phyloP scores from a whole-genome alignment of 2,797 vertebrate species.

The Pithecia hirsuta region DNA sequence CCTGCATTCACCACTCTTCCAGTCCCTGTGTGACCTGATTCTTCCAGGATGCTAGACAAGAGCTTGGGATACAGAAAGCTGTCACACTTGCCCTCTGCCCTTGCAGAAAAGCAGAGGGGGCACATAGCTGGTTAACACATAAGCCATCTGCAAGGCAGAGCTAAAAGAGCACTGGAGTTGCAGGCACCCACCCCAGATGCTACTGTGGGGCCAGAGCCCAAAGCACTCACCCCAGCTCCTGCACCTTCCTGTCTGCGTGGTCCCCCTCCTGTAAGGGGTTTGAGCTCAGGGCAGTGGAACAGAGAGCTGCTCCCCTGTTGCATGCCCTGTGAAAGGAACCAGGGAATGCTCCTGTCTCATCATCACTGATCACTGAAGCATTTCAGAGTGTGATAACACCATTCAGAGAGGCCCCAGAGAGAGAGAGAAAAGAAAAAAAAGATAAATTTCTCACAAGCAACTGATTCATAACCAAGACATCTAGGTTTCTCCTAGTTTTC shows the following conservation, averaged over 20 bases:
- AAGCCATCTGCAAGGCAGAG: too few relatives aligned
- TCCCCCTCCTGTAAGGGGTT: too few relatives aligned
- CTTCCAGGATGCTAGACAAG: not conserved
- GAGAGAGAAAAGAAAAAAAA: not conserved
- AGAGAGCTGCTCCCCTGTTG: too few relatives aligned
- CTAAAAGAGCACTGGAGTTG: too few relatives aligned
- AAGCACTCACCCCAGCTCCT: too few relatives aligned
- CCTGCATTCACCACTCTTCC: not conserved
- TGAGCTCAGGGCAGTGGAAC: too few relatives aligned
- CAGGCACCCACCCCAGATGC: too few relatives aligned
- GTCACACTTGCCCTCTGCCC: not conserved
- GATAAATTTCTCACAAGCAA: not conserved
- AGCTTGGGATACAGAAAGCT: not conserved
- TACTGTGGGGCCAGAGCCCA: too few relatives aligned
- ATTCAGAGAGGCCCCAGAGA: slow-evolving; percentile 46
- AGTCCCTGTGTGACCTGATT: not conserved
- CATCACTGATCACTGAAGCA: not conserved
- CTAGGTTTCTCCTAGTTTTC: not conserved
- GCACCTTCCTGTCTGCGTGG: too few relatives aligned
- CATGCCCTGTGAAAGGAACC: too few relatives aligned
- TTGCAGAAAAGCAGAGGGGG: not conserved
- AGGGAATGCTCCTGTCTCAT: not conserved
- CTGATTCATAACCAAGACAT: not conserved
- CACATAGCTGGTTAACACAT: not conserved
- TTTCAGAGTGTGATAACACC: not conserved